These are phyloP conservation scores for Theropithecus gelada DNA, from an alignment of 2,113 vertebrate genomes.

Conservation along the genomic window DNA sequence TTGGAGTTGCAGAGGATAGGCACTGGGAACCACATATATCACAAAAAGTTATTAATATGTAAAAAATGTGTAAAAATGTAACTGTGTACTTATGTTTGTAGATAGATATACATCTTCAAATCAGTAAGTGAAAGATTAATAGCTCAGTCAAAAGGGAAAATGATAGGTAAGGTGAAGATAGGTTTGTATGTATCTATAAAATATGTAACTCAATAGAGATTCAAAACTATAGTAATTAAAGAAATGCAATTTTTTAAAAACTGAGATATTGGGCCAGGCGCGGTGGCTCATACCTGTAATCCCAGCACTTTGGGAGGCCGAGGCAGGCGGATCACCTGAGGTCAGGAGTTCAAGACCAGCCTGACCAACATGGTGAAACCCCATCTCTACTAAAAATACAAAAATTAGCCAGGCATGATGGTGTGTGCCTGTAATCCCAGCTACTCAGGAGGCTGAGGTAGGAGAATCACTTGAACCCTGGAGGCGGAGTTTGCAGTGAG, in stretches of 20 bases:
- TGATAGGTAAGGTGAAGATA: not conserved
- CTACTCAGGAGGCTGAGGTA: no score
- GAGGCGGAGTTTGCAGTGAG: no score
- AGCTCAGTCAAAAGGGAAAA: not conserved
- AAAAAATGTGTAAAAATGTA: not conserved
- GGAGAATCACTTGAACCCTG: no score
- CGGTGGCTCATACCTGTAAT: no score
- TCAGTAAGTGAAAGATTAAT: not conserved
- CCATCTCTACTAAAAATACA: no score
- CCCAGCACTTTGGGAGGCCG: no score
- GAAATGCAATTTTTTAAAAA: slow-evolving; percentile 22
- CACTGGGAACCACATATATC: not conserved
- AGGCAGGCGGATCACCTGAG: no score
- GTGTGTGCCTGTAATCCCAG: no score
- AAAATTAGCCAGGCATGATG: no score
- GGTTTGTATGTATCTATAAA: not conserved
- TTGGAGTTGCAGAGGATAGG: not conserved
- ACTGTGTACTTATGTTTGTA: not conserved
- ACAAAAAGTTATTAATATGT: not conserved
- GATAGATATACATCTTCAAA: not conserved
- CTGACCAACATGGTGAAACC: no score
- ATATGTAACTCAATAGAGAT: not conserved
- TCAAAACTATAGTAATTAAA: not conserved
- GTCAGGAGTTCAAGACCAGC: no score
- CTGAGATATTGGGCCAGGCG: no score